Conservation (phyloP, 1,140 invertebrate species). For the Drosophila santomea region DNA sequence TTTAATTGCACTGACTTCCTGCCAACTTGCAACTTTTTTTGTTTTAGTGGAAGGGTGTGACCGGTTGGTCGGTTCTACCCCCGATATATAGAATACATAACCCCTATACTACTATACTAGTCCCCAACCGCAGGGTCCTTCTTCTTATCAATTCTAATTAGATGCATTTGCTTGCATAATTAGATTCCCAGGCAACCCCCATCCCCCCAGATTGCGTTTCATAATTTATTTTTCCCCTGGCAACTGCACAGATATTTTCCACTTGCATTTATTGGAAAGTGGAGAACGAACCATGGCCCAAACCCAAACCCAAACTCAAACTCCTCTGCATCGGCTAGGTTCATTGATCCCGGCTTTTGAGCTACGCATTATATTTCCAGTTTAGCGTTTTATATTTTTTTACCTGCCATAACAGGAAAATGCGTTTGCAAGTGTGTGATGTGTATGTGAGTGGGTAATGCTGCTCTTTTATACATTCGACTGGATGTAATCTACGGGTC, state of each 20-base stretch:
- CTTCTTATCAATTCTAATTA: constrained; percentile 73
- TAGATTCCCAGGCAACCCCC: constrained; percentile 51
- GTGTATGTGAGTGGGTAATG: constrained; percentile 21
- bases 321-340: constrained; percentile 50
- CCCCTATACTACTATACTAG: constrained; percentile 3
- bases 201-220: constrained; percentile 26
- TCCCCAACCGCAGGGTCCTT: constrained; percentile 23
- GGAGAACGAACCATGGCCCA: constrained; percentile 54
- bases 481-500: constrained; percentile 36
- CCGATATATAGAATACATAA: constrained; percentile 14
- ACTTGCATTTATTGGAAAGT: constrained; percentile 53
- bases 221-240: constrained; percentile 56
- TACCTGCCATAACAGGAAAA: constrained; percentile 79
- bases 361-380: constrained; percentile 80
- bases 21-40: constrained; percentile 72
- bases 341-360: constrained; percentile 76
- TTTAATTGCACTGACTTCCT: constrained; percentile 83
- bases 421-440: constrained; percentile 47
- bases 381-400: constrained; percentile 77
- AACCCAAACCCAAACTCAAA: constrained; percentile 32
- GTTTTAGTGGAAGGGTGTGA: constrained; percentile 38
- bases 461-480: constrained; percentile 54
- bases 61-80: constrained; percentile 31
- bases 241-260: constrained; percentile 38
- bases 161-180: constrained; percentile 77